Conservation (phyloP, 2,888 invertebrate genomes). For the Agrotis puta region DNA sequence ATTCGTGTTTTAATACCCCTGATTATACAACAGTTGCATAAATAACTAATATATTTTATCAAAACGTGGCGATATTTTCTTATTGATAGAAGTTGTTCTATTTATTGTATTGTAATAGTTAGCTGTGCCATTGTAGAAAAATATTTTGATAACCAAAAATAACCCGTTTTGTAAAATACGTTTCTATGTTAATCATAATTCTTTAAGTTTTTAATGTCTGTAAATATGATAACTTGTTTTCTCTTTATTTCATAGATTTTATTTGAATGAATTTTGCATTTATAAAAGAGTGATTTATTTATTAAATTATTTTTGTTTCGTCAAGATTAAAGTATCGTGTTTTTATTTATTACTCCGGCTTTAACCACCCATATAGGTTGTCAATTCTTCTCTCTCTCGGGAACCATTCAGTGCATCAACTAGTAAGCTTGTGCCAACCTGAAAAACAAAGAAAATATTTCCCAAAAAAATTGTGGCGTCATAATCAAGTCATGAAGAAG, state of each 20-base stretch:
- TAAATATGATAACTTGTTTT: conserved; percentile 27
- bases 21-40: no score
- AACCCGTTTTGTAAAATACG: conserved; percentile 23
- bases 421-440: no score
- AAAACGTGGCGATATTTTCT: conserved; percentile 4
- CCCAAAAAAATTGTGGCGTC: no score
- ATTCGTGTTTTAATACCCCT: no score
- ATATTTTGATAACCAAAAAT: conserved; percentile 48
- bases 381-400: no score
- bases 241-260: neutral
- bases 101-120: conserved; percentile 25
- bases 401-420: no score
- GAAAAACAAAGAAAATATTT: no score
- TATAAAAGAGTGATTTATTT: conserved; percentile 22
- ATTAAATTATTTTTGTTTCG: conserved; percentile 35
- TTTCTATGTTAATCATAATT: neutral
- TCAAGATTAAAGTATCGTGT: neutral
- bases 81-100: neutral
- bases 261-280: neutral
- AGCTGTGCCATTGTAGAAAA: conserved; percentile 63
- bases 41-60: no score
- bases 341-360: conserved; percentile 4
- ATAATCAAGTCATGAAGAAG: no score
- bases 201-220: conserved; percentile 8
- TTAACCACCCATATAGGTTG: no score